A percentile compares a stretch with the other conserved stretches of the same genome.
phyloP scores from a whole-genome alignment of 1,140 invertebrate genomes.

The Habropoda laboriosa region DNA sequence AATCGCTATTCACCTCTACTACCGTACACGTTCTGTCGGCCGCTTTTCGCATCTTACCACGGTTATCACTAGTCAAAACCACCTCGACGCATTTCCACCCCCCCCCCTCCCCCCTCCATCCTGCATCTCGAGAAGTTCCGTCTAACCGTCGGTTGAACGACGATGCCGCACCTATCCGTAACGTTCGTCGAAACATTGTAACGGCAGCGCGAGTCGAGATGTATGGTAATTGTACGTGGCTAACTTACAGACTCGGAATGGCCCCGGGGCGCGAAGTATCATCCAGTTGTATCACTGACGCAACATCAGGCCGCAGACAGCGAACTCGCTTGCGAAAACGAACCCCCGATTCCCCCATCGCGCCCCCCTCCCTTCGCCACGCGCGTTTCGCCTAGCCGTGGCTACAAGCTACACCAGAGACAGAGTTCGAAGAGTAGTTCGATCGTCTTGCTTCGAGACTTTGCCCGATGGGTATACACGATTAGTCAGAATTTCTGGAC shows the following conservation, averaged over 20 bases:
- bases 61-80: conserved; percentile 17
- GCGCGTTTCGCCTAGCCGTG: not conserved
- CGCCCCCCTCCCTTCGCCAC: too few species aligned
- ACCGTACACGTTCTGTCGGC: too few species aligned
- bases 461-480: conserved; percentile 29
- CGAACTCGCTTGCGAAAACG: conserved; percentile 67
- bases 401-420: conserved; percentile 61
- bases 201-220: conserved; percentile 70
- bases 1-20: too few species aligned
- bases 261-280: conserved; percentile 74
- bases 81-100: not conserved
- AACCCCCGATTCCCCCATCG: conserved; percentile 59
- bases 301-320: conserved; percentile 69
- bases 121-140: conserved; percentile 49
- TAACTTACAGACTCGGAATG: conserved; percentile 76
- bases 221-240: conserved; percentile 78
- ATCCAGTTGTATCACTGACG: conserved; percentile 72
- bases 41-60: conserved; percentile 4
- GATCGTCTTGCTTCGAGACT: conserved; percentile 57
- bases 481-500: not conserved
- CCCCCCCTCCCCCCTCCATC: not conserved
- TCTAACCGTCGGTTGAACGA: conserved; percentile 46
- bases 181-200: conserved; percentile 71
- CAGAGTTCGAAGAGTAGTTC: conserved; percentile 56
- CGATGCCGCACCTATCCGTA: conserved; percentile 71